These are phyloP conservation scores for Ptiloglossa arizonensis DNA, from an alignment of 1,140 invertebrate genomes.

Conservation along the genomic window DNA sequence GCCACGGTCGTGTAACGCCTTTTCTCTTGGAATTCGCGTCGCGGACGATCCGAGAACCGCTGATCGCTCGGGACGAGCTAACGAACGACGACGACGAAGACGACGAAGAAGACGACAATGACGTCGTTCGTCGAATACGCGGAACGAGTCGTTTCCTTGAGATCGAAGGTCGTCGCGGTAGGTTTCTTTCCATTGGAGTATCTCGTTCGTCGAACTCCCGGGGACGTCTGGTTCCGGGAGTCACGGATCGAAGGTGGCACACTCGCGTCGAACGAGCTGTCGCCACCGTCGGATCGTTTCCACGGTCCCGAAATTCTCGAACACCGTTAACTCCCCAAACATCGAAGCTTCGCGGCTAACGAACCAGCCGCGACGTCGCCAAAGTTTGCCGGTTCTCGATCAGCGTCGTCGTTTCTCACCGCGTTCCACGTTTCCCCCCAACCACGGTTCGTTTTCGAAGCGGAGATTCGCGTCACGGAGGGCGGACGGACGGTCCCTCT, in stretches of 20 bases:
- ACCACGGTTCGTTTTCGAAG: not conserved
- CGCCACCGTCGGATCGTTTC: too few relatives aligned
- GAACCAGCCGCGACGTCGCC: not conserved
- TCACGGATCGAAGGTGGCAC: too few relatives aligned
- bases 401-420: too few relatives aligned
- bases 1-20: conserved; percentile 33
- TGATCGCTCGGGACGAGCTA: conserved; percentile 49
- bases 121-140: conserved; percentile 64
- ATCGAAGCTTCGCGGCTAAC: not conserved
- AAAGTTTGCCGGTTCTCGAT: not conserved
- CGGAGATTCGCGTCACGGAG: not conserved
- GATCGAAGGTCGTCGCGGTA: conserved; percentile 57
- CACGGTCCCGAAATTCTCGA: conserved; percentile 21
- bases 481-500: not conserved
- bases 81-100: too few relatives aligned
- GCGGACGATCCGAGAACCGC: conserved; percentile 48
- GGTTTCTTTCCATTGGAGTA: conserved; percentile 13
- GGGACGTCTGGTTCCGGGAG: too few relatives aligned
- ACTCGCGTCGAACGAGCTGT: not conserved
- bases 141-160: conserved; percentile 57
- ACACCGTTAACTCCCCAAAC: conserved; percentile 25
- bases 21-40: conserved; percentile 49
- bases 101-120: too few relatives aligned
- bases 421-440: too few relatives aligned
- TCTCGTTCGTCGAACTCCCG: not conserved